Base-by-base conservation (phyloP, 2,888 invertebrate genomes). In the Ennomos fuscantarius region DNA sequence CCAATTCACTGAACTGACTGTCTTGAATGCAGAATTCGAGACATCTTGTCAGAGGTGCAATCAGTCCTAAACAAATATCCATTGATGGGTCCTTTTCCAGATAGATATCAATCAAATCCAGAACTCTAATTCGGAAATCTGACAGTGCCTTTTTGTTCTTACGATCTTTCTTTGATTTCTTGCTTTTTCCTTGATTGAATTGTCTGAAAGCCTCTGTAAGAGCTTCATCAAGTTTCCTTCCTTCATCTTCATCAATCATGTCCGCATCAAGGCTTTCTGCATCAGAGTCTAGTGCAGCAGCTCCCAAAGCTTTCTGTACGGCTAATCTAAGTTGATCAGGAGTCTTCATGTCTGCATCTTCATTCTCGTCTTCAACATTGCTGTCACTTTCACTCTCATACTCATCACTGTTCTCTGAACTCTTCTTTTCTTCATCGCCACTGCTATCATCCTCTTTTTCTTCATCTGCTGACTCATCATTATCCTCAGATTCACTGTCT, bases 221-320 rank as follows among this genome's bases (percentile, higher is more conserved):
- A 0, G 96, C 95, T 63, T 94, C 93, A 70, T 97, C 95, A 0
- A 96, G 81, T 74, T 94, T 93, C 58, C 94, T 94, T 9, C 96
- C 97, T 79, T 96, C 96, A 61, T 94, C 95, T 71, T 97, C 96
- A 64, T 94, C 94, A 72, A 97, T 94, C 72, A 96, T 93, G 74
- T 96, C 95, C 1, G 96, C 93, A 76, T 96, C 95, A 33, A 96
- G 85, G 62, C 95, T 95, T 69, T 95, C 95, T 42, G 93, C 89
- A 57, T 95, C 95, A 2, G 94, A 93, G 68, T 93, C 94, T 45
- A 81, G 85, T 2, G 89, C 93, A 24, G 93, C 93, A 35, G 89
- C 89, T 1, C 94, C 95, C 8, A 97, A 85, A 0, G 95, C 97
- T 73, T 95, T 93, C 57, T 95, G 95, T 3, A 97, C 93, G 1